Conservation (phyloP, 2,797 vertebrate genomes). For the Podarcis siculus region DNA sequence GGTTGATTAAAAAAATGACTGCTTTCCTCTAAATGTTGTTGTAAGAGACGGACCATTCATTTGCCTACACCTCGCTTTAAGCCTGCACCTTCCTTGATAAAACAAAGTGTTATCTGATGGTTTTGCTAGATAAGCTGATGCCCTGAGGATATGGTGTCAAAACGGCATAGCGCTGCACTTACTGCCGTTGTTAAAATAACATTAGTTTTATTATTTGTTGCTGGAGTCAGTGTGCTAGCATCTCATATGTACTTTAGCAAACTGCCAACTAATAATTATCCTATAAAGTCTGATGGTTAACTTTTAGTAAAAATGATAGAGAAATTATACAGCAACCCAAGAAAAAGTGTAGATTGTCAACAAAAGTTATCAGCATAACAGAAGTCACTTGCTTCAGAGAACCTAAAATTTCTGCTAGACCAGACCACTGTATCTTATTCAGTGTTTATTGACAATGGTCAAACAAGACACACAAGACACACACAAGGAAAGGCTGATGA, state of each 20-base stretch:
- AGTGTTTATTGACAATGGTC: too few relatives aligned
- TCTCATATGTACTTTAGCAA: background rate
- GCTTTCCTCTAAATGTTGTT: background rate
- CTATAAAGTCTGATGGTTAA: background rate
- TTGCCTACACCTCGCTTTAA: background rate
- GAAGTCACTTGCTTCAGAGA: background rate
- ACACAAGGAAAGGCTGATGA: background rate
- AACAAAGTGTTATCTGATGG: conserved; percentile 2
- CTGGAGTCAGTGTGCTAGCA: conserved; percentile 10
- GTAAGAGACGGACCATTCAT: background rate
- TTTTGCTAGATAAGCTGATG: background rate
- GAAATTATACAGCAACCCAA: background rate
- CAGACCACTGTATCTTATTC: too few relatives aligned
- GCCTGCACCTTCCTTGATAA: background rate
- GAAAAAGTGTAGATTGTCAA: background rate
- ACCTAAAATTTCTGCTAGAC: too few relatives aligned
- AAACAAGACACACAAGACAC: too few relatives aligned
- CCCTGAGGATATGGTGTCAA: conserved; percentile 25
- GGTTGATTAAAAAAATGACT: background rate
- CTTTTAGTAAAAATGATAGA: background rate
- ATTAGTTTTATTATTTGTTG: background rate
- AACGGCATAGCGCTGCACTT: background rate
- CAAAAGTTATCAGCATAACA: background rate
- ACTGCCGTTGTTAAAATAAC: conserved; percentile 17
- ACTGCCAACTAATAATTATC: background rate